A percentile compares a stretch with the other conserved stretches of the same genome.
These are phyloP conservation scores for Osmoderma eremita DNA, from an alignment of 2,888 invertebrate species.

Conservation along the genomic window DNA sequence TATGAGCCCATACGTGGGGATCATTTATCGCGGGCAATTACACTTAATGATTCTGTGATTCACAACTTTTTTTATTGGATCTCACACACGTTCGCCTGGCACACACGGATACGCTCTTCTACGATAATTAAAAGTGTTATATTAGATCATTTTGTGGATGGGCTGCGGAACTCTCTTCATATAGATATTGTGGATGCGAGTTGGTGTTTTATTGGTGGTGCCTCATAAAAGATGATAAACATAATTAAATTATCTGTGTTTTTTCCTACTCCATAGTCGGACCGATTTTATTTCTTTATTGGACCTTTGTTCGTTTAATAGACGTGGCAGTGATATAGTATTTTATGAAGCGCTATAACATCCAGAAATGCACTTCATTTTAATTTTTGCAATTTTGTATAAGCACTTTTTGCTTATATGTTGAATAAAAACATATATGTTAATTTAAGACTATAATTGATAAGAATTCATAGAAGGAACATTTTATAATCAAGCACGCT, in stretches of 20 bases:
- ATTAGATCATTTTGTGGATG: slow-evolving; percentile 50
- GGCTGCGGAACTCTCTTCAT: slow-evolving; percentile 36
- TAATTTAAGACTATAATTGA: no score
- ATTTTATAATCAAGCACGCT: no score
- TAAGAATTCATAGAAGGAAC: no score
- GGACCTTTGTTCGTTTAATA: slow-evolving; percentile 52
- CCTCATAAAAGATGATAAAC: slow-evolving; percentile 59
- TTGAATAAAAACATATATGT: no score
- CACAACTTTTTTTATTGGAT: slow-evolving; percentile 57
- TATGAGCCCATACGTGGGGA: slow-evolving; percentile 53
- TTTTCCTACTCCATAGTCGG: slow-evolving; percentile 22
- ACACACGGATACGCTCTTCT: slow-evolving; percentile 20
- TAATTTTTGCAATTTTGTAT: slow-evolving; percentile 9
- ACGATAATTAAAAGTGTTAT: slow-evolving; percentile 54
- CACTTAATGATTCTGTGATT: slow-evolving; percentile 63
- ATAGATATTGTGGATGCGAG: slow-evolving; percentile 47
- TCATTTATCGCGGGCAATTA: slow-evolving; percentile 60
- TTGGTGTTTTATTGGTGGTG: slow-evolving; percentile 54
- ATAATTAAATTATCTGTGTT: slow-evolving; percentile 59
- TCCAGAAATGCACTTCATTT: not conserved
- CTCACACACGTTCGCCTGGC: slow-evolving; percentile 39
- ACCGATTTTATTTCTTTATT: slow-evolving; percentile 58
- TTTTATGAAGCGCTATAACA: slow-evolving; percentile 24
- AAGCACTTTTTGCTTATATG: no score
- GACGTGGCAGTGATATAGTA: slow-evolving; percentile 35